Evolutionary conservation across 1,140 invertebrate genomes (phyloP), one percentile per base, ranked within the genome.

Genomic region (Ylistrum balloti): DNA sequence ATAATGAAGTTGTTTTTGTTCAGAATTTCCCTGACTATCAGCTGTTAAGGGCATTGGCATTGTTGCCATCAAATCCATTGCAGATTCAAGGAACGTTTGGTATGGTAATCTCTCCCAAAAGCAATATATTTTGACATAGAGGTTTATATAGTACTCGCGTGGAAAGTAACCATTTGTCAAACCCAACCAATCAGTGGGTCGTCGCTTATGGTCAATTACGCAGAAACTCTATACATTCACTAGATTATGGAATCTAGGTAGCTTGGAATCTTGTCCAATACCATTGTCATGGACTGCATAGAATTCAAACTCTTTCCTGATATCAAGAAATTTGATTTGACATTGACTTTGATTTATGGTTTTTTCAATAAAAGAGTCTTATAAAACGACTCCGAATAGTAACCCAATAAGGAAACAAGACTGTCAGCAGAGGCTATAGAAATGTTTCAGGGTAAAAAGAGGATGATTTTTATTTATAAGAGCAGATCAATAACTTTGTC

Each of bases 71-170:
- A 74, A 74, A n/a, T 28, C 56, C 56, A 74, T 28, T 5, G 22
- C 15, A 74, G 22, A 28, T n/a, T 28, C n/a, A 17, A 3, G n/a
- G 56, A 74, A n/a, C 1, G 11, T n/a, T 74, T 74, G 22, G 56
- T 74, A 74, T 74, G 56, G 22, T 74, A 74, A 74, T 74, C 56
- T 74, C 56, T 74, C 56, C 56, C 56, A 74, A 74, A 74, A 74
- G 56, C n/a, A 74, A 74, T 74, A 28, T 74, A 74, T 74, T 74
- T 74, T 74, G 56, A 74, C 56, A 74, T 74, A 74, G n/a, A 74
- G 56, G 9, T 74, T 74, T 74, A 74, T 74, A 28, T 74, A 74
- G 56, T n/a, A 11, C 56, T 74, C 22, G 56, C 56, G 13, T 74
- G 56, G 56, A 74, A 74, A 74, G 56, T 74, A 11, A n/a, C 56